phyloP scores from a whole-genome alignment of 2,888 invertebrate species.

The Nomada ruficornis region DNA sequence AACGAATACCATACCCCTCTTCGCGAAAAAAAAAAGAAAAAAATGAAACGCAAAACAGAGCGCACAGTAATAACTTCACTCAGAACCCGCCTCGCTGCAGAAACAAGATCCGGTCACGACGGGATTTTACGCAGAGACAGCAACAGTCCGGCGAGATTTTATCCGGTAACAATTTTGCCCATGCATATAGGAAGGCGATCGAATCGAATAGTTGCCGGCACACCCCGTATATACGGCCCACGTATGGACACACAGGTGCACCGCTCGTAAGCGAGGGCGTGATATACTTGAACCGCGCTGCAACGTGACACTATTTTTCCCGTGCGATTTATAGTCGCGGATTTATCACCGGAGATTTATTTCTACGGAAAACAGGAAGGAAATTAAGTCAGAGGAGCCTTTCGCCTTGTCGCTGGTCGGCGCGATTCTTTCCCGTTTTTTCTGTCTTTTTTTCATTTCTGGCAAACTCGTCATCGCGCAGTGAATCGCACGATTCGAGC shows the following conservation, averaged over 20 bases:
- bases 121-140: conserved; percentile 23
- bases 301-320: conserved; percentile 59
- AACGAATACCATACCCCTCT: background rate
- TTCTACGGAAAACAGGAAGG: conserved; percentile 44
- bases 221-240: conserved; percentile 2
- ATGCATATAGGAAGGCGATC: conserved; percentile 47
- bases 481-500: conserved; percentile 11
- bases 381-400: conserved; percentile 60
- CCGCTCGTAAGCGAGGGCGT: conserved; percentile 38
- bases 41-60: background rate
- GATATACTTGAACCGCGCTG: conserved; percentile 48
- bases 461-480: background rate
- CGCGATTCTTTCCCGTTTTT: background rate
- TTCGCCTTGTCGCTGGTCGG: conserved; percentile 1
- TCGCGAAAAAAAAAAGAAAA: background rate
- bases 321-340: conserved; percentile 54
- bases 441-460: background rate
- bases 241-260: conserved; percentile 43
- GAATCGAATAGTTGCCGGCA: conserved; percentile 28
- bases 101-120: background rate
- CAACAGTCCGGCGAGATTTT: conserved; percentile 31
- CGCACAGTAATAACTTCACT: conserved; percentile 19
- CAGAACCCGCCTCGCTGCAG: background rate
- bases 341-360: conserved; percentile 65
- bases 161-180: conserved; percentile 33